Percentiles rank a stretch among this genome's conserved stretches.
Evolutionary conservation across 2,888 invertebrate species (phyloP).

Genomic region (Ptychoptera albimana): DNA sequence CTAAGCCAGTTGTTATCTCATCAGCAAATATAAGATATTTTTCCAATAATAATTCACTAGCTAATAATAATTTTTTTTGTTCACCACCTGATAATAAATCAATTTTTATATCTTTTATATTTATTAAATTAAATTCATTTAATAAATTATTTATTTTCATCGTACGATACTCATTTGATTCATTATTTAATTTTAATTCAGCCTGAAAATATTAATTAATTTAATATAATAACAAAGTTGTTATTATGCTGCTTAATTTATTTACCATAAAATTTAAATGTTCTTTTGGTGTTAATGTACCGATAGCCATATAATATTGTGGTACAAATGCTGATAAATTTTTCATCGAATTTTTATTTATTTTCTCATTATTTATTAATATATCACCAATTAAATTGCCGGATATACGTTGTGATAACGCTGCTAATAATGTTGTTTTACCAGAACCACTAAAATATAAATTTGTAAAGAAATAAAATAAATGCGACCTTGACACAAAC

Average conservation of each 20-base stretch:
- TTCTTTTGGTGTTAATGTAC: conserved; percentile 61
- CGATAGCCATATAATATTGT: conserved; percentile 68
- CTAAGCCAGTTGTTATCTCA: conserved; percentile 85
- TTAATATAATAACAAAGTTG: conserved; percentile 4
- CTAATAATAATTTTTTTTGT: conserved; percentile 68
- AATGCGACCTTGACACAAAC: too few species aligned
- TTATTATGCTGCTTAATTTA: conserved; percentile 10
- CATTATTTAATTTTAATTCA: conserved; percentile 40
- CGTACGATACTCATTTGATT: conserved; percentile 26
- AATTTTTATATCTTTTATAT: conserved; percentile 53
- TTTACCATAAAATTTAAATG: conserved; percentile 76
- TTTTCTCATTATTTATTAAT: conserved; percentile 48
- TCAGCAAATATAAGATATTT: conserved; percentile 84
- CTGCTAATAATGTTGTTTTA: conserved; percentile 57
- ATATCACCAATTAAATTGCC: conserved; percentile 48
- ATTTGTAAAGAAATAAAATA: too few species aligned
- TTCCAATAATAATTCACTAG: conserved; percentile 58
- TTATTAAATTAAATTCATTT: conserved; percentile 50
- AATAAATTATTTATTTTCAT: conserved; percentile 23
- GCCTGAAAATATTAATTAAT: conserved; percentile 35
- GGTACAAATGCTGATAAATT: conserved; percentile 72
- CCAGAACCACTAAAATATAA: conserved; percentile 50
- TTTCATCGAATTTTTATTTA: conserved; percentile 48
- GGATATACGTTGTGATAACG: conserved; percentile 54
- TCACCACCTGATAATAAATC: conserved; percentile 80